Evolutionary conservation across 2,113 vertebrate genomes (phyloP).

Genomic region (Toxotes chatareus): DNA sequence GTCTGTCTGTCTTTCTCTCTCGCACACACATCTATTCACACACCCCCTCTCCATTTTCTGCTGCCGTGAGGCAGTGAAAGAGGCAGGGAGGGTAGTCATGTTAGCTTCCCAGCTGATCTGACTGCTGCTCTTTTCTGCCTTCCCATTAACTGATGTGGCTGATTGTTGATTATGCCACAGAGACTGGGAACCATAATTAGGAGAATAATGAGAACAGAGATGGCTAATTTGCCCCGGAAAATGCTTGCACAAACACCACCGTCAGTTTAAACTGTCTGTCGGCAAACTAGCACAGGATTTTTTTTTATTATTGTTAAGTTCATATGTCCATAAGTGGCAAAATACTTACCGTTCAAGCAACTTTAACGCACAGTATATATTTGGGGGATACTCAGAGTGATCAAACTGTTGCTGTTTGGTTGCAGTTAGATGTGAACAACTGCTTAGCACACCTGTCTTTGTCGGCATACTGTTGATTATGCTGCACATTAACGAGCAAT

Average conservation of each 20-base stretch:
- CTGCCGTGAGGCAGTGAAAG: background rate
- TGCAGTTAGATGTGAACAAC: conserved; percentile 30
- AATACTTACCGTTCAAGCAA: conserved; percentile 48
- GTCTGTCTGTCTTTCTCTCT: background rate
- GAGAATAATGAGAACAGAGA: conserved; percentile 80
- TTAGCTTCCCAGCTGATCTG: conserved; percentile 57
- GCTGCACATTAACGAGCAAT: conserved; percentile 62
- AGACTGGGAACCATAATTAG: conserved; percentile 79
- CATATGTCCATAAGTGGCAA: conserved; percentile 52
- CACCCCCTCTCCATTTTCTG: conserved; percentile 14
- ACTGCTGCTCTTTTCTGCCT: conserved; percentile 58
- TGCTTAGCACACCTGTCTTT: conserved; percentile 54
- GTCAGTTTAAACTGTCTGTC: conserved; percentile 60
- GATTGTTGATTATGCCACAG: conserved; percentile 81
- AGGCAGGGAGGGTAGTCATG: conserved; percentile 18
- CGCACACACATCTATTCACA: background rate
- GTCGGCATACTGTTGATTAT: conserved; percentile 48
- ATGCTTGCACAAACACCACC: conserved; percentile 68
- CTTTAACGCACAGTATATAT: conserved; percentile 13
- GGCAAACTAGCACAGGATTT: conserved; percentile 39
- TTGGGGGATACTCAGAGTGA: conserved; percentile 2
- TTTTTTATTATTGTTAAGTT: conserved; percentile 39
- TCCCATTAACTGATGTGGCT: conserved; percentile 77
- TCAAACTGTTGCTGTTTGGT: conserved; percentile 8
- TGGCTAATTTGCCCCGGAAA: conserved; percentile 78